These are phyloP conservation scores for Drosophila anomelani DNA, from an alignment of 2,888 invertebrate species.

Conservation along the genomic window DNA sequence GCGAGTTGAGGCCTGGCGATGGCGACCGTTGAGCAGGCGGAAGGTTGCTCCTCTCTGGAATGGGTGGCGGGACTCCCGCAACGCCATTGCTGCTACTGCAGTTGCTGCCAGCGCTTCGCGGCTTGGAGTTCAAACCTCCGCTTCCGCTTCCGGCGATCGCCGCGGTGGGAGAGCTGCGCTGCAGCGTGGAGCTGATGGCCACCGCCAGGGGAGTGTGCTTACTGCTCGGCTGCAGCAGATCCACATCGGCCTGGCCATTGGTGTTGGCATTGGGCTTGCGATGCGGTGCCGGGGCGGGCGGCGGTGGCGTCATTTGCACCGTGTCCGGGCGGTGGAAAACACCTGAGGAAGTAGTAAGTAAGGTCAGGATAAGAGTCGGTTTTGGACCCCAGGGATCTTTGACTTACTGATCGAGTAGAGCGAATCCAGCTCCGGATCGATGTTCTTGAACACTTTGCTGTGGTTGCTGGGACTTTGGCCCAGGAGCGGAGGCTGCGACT, in stretches of 20 bases:
- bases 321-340: slow-evolving; percentile 84
- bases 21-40: slow-evolving; percentile 63
- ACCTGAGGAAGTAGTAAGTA: slow-evolving; percentile 56
- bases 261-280: slow-evolving; percentile 87
- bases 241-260: slow-evolving; percentile 64
- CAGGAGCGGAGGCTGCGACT: slow-evolving; percentile 70
- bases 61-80: slow-evolving; percentile 75
- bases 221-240: slow-evolving; percentile 62
- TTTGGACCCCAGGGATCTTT: too few species aligned
- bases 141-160: slow-evolving; percentile 20
- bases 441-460: slow-evolving; percentile 85
- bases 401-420: slow-evolving; percentile 89
- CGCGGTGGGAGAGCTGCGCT: slow-evolving; percentile 66
- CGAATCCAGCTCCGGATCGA: slow-evolving; percentile 88
- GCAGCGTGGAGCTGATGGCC: slow-evolving; percentile 56
- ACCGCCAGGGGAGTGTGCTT: slow-evolving; percentile 53
- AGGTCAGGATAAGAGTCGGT: not conserved
- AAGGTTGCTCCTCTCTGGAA: slow-evolving; percentile 79
- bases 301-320: slow-evolving; percentile 88
- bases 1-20: slow-evolving; percentile 86
- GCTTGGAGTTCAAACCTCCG: slow-evolving; percentile 34
- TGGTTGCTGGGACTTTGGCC: slow-evolving; percentile 78
- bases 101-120: slow-evolving; percentile 54
- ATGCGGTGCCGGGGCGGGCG: slow-evolving; percentile 91
- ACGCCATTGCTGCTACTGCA: slow-evolving; percentile 53